These are phyloP conservation scores for Myotis pilosus DNA, from an alignment of 2,797 vertebrate genomes.

Conservation along the genomic window DNA sequence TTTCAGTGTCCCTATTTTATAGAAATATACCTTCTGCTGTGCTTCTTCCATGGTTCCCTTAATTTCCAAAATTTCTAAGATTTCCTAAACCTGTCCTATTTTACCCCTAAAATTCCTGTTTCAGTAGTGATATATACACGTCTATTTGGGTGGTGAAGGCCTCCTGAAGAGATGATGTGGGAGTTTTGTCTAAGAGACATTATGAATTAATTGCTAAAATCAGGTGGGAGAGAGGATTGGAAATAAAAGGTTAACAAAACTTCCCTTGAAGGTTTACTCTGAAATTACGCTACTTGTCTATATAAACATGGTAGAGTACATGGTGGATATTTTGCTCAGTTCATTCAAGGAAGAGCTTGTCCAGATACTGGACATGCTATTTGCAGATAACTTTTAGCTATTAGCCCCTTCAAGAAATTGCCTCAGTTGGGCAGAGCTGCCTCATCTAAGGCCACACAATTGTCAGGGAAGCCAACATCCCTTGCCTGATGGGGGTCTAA, in stretches of 20 bases:
- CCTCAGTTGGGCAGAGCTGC: neutral
- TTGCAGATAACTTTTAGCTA: neutral
- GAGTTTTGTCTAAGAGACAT: neutral
- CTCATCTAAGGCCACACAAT: neutral
- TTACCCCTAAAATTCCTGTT: too few relatives aligned
- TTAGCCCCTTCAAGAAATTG: neutral
- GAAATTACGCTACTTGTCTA: conserved; percentile 35
- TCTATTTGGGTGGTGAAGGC: neutral
- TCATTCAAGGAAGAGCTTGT: neutral
- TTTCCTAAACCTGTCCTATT: too few relatives aligned
- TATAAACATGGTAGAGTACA: neutral
- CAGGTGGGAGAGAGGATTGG: neutral
- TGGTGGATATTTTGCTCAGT: neutral
- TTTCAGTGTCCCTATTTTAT: too few relatives aligned
- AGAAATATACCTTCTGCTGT: too few relatives aligned
- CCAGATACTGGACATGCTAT: neutral
- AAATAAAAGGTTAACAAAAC: conserved; percentile 41
- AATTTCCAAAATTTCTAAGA: too few relatives aligned
- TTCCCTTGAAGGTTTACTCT: neutral
- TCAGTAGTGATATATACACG: neutral
- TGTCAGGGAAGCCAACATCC: neutral
- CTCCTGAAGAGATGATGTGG: neutral
- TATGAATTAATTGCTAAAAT: neutral
- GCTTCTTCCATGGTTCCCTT: too few relatives aligned
- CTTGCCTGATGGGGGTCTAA: neutral